Conservation (phyloP, 2,888 invertebrate genomes). For the Drosophila tanythrix region DNA sequence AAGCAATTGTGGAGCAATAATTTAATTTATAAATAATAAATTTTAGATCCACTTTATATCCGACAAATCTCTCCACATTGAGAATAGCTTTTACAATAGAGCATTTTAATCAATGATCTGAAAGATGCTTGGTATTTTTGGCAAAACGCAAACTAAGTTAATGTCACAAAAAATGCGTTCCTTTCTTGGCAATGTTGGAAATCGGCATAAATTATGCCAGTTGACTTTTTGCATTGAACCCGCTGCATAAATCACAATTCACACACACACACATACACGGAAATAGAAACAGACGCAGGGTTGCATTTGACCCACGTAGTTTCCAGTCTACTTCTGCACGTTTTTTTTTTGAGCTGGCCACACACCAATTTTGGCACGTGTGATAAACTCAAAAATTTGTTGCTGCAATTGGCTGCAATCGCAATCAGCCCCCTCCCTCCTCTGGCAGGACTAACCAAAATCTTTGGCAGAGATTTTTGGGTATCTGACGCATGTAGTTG, state of each 20-base stretch:
- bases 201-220: conserved; percentile 72
- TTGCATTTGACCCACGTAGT: conserved; percentile 65
- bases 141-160: conserved; percentile 49
- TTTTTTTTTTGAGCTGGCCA: conserved; percentile 58
- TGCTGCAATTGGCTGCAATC: conserved; percentile 63
- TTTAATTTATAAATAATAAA: no score
- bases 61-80: not conserved
- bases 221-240: conserved; percentile 80
- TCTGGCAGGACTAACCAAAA: conserved; percentile 46
- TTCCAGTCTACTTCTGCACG: conserved; percentile 48
- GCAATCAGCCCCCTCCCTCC: not conserved
- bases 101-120: not conserved
- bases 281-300: not conserved
- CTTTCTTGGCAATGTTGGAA: conserved; percentile 34
- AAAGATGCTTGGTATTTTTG: not conserved
- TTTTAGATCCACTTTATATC: no score
- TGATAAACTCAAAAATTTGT: conserved; percentile 77
- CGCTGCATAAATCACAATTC: conserved; percentile 71
- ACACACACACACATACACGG: conserved; percentile 24
- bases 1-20: not conserved
- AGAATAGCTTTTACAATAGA: not conserved
- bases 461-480: conserved; percentile 61
- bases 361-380: conserved; percentile 77
- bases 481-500: conserved; percentile 75
- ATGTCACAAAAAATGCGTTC: conserved; percentile 48